phyloP scores from a whole-genome alignment of 2,888 invertebrate genomes.

The Flexamia atlantica region DNA sequence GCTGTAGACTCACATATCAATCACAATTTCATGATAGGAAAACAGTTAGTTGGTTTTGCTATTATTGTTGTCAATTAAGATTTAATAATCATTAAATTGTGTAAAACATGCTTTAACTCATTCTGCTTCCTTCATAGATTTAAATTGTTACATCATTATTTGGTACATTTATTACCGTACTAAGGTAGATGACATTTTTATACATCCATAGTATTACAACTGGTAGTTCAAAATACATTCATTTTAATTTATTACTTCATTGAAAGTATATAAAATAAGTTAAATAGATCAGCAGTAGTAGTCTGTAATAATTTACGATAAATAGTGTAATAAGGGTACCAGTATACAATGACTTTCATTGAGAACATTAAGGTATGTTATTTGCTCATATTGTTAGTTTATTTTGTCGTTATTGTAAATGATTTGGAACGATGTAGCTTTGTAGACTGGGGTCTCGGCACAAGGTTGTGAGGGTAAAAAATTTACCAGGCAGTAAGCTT shows the following conservation, averaged over 20 bases:
- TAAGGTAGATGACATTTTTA: not conserved
- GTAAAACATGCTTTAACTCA: not conserved
- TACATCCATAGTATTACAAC: conserved; percentile 7
- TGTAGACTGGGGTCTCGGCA: not conserved
- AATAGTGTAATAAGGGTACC: not conserved
- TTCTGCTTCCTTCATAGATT: not conserved
- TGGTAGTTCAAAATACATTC: too few relatives aligned
- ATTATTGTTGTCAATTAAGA: too few relatives aligned
- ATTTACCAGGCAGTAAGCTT: not conserved
- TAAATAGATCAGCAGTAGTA: not conserved
- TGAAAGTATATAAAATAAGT: not conserved
- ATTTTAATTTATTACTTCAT: not conserved
- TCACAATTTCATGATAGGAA: not conserved
- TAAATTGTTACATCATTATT: not conserved
- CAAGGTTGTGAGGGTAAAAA: conserved; percentile 9
- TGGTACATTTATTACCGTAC: not conserved
- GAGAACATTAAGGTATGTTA: conserved; percentile 14
- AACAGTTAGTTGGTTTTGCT: not conserved
- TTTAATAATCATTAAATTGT: not conserved
- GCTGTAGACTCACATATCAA: conserved; percentile 21
- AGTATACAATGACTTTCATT: not conserved
- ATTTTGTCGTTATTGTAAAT: conserved; percentile 9
- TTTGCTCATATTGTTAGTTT: conserved; percentile 32
- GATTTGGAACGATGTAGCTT: not conserved
- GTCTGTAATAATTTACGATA: not conserved